These are phyloP conservation scores for Epizoanthus rinbou DNA, from an alignment of 92 coral and sea anemone genomes.

Conservation along the genomic window DNA sequence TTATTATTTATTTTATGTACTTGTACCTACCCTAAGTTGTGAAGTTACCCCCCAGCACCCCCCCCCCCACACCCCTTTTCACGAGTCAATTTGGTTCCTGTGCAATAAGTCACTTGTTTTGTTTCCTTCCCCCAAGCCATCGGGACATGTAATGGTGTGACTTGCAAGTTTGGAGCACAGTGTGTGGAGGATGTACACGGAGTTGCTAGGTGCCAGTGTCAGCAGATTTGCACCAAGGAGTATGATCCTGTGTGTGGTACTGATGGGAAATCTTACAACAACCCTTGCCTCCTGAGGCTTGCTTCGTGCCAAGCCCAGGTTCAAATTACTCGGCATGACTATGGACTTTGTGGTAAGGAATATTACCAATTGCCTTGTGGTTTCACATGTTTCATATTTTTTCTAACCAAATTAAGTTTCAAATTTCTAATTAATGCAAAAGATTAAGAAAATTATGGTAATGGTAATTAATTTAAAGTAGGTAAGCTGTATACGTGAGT, in stretches of 20 bases:
- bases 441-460: no score
- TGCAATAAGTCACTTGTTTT: neutral
- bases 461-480: no score
- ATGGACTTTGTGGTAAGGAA: constrained; percentile 83
- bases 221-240: constrained; percentile 63
- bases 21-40: no score
- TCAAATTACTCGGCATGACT: constrained; percentile 71
- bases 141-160: constrained; percentile 55
- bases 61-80: no score
- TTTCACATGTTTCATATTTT: no score
- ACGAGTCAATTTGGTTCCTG: no score
- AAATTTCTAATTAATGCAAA: no score
- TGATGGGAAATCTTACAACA: constrained; percentile 81
- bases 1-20: no score
- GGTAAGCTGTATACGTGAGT: no score
- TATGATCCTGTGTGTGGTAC: constrained; percentile 96
- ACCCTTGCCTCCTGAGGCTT: constrained; percentile 80
- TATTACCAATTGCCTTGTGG: neutral
- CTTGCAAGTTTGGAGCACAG: constrained; percentile 74
- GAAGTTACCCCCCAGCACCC: no score
- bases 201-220: constrained; percentile 58
- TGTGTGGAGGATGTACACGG: constrained; percentile 64
- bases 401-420: no score
- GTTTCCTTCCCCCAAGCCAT: constrained; percentile 26
- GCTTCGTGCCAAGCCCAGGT: constrained; percentile 80